A percentile compares a stretch with the other conserved stretches of the same genome.
Evolutionary conservation across 2,113 vertebrate species (phyloP).

Genomic region (Larimichthys crocea): DNA sequence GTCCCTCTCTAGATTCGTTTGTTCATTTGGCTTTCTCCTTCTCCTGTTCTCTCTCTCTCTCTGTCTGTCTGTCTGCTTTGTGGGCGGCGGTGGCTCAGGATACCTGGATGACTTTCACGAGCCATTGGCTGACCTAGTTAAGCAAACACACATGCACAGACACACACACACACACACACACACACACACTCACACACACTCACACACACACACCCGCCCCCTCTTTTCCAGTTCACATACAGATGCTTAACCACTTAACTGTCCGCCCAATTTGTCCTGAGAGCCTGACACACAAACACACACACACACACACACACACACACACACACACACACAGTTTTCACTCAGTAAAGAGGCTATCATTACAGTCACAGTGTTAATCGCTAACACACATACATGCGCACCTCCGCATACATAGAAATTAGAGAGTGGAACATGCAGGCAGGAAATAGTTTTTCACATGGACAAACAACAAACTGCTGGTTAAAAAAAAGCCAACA

Average conservation of each 20-base stretch:
- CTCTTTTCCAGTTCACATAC: constrained; percentile 64
- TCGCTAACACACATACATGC: constrained; percentile 23
- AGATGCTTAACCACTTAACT: constrained; percentile 71
- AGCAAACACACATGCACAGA: constrained; percentile 56
- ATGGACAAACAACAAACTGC: constrained; percentile 32
- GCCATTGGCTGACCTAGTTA: constrained; percentile 77
- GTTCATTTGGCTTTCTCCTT: not conserved
- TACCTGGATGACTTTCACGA: constrained; percentile 80
- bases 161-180: constrained; percentile 26
- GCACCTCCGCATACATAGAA: constrained; percentile 28
- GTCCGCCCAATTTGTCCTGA: constrained; percentile 61
- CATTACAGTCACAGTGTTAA: constrained; percentile 43
- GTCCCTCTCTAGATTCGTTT: not conserved
- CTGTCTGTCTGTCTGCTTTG: constrained; percentile 49
- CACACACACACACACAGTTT: constrained; percentile 28
- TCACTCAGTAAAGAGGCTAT: constrained; percentile 49
- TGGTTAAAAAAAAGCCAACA: constrained; percentile 40
- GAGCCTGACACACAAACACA: constrained; percentile 24
- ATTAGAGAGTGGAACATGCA: constrained; percentile 38
- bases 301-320: constrained; percentile 25
- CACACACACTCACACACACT: constrained; percentile 37
- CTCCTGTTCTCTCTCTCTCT: constrained; percentile 1
- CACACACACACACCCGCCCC: constrained; percentile 37
- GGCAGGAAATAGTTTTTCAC: constrained; percentile 45
- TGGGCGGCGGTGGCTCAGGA: constrained; percentile 66